Base-by-base conservation (phyloP, 2,113 vertebrate species). In the Willisornis vidua region DNA sequence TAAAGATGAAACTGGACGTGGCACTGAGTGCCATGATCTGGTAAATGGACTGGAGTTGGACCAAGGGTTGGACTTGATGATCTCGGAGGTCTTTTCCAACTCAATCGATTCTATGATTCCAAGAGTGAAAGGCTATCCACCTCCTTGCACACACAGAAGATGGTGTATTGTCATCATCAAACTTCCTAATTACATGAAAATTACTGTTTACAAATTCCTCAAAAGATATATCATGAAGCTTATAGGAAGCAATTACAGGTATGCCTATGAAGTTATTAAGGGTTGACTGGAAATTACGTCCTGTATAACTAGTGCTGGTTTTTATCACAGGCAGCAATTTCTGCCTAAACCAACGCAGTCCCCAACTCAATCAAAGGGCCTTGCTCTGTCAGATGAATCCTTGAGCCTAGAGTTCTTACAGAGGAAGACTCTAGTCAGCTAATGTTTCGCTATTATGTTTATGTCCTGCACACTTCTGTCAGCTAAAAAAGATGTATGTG, bases 401-500 rank as follows among this genome's bases (percentile, higher is more conserved):
- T 66, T 3, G 0, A 70, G 16, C 68, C 35, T 5, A 9, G 3
- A 39, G 25, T 0, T 71, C 18, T 61, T 59, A 41, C 31, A 79
- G 19, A 85, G 16, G 16, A 82, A 58, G 17, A 51, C 19, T 57
- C 41, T 20, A 51, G 37, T 7, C 67, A 71, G 11, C 10, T 84
- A 43, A 16, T 6, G 3, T 35, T 75, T 82, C 43, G 33, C 26
- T 8, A 1, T 18, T 9, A 41, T 57, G 9, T 19, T 24, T 22
- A n/a, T 3, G 6, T 39, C 12, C 51, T 68, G 18, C 6, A 61
- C 0, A 0, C 11, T 66, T 65, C 33, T 9, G 3, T 37, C 61
- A 66, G 31, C 31, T 65, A 71, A 43, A 25, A 35, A 55, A 78
- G 72, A 4, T 2, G 0, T 18, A 54, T 1, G 14, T 10, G 5